Evolutionary conservation across 1,140 invertebrate species (phyloP).

Genomic region (Luehdorfia chinensis): DNA sequence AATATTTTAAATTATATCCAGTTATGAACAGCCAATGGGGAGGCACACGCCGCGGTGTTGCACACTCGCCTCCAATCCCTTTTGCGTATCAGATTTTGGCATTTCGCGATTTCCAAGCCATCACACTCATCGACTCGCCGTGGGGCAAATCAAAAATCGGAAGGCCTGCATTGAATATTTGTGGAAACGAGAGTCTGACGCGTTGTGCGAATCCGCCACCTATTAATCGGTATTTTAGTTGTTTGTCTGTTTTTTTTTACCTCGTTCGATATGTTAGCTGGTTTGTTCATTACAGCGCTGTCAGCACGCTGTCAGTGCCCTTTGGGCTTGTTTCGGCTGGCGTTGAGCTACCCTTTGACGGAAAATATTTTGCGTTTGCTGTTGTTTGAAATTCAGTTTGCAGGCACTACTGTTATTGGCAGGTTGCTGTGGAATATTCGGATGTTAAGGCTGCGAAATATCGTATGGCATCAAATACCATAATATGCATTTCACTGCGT

Average conservation of each 20-base stretch:
- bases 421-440: too few relatives aligned
- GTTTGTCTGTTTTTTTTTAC: neutral
- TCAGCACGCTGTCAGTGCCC: too few relatives aligned
- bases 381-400: too few relatives aligned
- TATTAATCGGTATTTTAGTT: neutral
- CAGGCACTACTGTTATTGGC: too few relatives aligned
- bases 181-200: neutral
- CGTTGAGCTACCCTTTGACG: too few relatives aligned
- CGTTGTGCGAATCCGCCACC: neutral
- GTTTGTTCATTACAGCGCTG: too few relatives aligned
- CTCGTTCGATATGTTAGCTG: too few relatives aligned
- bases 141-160: slow-evolving; percentile 31
- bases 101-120: slow-evolving; percentile 41
- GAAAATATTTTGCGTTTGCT: too few relatives aligned
- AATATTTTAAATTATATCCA: slow-evolving; percentile 69
- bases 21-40: slow-evolving; percentile 53
- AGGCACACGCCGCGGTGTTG: neutral
- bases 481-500: too few relatives aligned
- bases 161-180: slow-evolving; percentile 17
- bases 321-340: too few relatives aligned
- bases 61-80: slow-evolving; percentile 39
- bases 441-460: too few relatives aligned
- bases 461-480: too few relatives aligned
- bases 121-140: slow-evolving; percentile 26
- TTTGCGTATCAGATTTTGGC: slow-evolving; percentile 43